Base-by-base conservation (phyloP, 2,797 vertebrate genomes). In the Vipera ursinii region DNA sequence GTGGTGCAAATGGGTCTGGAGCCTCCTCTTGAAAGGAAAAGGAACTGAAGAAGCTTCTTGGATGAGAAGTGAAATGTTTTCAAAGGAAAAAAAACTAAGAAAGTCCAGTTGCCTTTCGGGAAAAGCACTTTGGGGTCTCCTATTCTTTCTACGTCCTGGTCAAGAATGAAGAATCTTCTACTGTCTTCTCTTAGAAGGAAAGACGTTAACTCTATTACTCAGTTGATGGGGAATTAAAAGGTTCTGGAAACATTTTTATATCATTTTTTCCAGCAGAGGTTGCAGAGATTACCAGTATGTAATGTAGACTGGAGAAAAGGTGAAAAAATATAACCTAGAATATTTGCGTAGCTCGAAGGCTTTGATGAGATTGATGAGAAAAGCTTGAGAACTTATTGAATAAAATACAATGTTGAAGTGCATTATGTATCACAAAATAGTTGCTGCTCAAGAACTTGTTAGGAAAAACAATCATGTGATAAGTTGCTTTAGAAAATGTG, bases 361-460 rank as follows among this genome's bases (percentile, higher is more conserved):
- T 73, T 92, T 92, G 92, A 28, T 73, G 90, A 96, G 73, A 28
- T 93, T 90, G 60, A 73, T 48, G 53, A 56, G 10, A 92, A 12
- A 90, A 59, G 1, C 13, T 1, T 38, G 73, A 22, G 86, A 44
- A 90, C 17, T 91, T 48, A 44, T 89, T 89, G 91, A 90, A 61
- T 78, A 93, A 92, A 32, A 90, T 12, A 48, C 92, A 94, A 89
- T 89, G 88, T 3, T 20, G 28, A 10, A 14, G n/a, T 32, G 14
- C 87, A 93, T 94, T 92, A 88, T 2, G 60, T 57, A 69, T 51
- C 7, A 8, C 86, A 94, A 94, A 59, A 65, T 90, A 93, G 57
- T 91, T 13, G 82, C 32, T 61, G 4, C 57, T 17, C 24, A 88
- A 55, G 63, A 32, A 91, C 92, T 91, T 93, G 94, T 65, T 91